Percentiles rank a stretch among this genome's conserved stretches.
phyloP scores from a whole-genome alignment of 2,888 invertebrate genomes.

The Meliscaeva auricollis region DNA sequence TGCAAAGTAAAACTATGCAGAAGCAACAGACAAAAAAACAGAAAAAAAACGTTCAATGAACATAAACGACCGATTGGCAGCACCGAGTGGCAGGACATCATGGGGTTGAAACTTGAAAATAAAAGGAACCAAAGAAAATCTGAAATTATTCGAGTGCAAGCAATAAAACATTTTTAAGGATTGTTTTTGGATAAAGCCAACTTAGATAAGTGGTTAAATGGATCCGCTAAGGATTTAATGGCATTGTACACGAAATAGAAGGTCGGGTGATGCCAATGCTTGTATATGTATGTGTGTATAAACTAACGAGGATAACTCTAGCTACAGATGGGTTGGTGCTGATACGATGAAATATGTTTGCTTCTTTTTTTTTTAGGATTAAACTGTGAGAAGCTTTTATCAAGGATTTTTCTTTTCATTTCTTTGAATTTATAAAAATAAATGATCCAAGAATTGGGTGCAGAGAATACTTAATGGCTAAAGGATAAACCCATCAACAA shows the following conservation, averaged over 20 bases:
- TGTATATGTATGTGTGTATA: slow-evolving; percentile 5
- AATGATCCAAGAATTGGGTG: slow-evolving; percentile 27
- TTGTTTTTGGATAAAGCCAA: slow-evolving; percentile 76
- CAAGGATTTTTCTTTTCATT: slow-evolving; percentile 29
- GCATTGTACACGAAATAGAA: slow-evolving; percentile 73
- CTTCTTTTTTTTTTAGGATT: slow-evolving; percentile 50
- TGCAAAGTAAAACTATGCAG: no score
- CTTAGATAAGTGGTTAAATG: slow-evolving; percentile 76
- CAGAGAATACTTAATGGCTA: slow-evolving; percentile 16
- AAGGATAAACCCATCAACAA: slow-evolving; percentile 24
- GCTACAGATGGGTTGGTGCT: slow-evolving; percentile 38
- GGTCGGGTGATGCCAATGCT: slow-evolving; percentile 55
- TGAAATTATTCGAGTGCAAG: slow-evolving; percentile 75
- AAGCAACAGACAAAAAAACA: no score
- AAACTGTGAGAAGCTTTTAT: slow-evolving; percentile 64
- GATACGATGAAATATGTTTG: slow-evolving; percentile 62
- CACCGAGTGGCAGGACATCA: not conserved
- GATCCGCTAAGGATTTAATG: slow-evolving; percentile 76
- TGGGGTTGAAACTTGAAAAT: not conserved
- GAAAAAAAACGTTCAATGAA: no score
- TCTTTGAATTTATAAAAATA: slow-evolving; percentile 21
- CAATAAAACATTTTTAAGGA: slow-evolving; percentile 76
- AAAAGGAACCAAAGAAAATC: slow-evolving; percentile 62
- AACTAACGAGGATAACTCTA: slow-evolving; percentile 41
- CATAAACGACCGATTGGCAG: slow-evolving; percentile 52